Percentiles rank a stretch among this genome's conserved stretches.
phyloP scores from a whole-genome alignment of 1,140 invertebrate species.

The Augochlora pura region DNA sequence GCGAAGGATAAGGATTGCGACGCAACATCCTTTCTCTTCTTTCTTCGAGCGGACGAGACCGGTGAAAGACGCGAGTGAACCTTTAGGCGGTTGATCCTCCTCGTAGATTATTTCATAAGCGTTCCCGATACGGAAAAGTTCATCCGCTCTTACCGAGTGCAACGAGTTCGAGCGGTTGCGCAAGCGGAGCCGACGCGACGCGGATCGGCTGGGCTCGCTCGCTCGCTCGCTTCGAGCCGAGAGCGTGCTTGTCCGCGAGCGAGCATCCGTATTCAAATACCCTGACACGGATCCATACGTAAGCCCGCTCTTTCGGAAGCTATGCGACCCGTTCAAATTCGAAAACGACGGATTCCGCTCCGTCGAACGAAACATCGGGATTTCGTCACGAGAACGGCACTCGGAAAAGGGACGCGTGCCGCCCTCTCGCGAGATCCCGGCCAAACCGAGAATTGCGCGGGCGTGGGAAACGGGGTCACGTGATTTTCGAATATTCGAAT shows the following conservation, averaged over 20 bases:
- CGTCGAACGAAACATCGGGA: no score
- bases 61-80: constrained; percentile 67
- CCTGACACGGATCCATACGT: constrained; percentile 6
- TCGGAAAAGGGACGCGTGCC: background rate
- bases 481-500: no score
- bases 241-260: no score
- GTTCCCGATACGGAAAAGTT: constrained; percentile 76
- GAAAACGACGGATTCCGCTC: background rate
- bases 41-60: constrained; percentile 26
- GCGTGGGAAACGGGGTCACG: no score
- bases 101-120: constrained; percentile 75
- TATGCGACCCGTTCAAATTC: background rate
- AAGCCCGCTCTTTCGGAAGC: background rate
- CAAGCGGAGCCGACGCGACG: constrained; percentile 42
- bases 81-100: constrained; percentile 65
- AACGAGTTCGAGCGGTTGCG: constrained; percentile 57
- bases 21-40: constrained; percentile 59
- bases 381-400: rapidly evolving
- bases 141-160: constrained; percentile 63
- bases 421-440: constrained; percentile 14
- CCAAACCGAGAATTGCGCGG: no score
- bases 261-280: constrained; percentile 20
- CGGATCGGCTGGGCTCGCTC: constrained; percentile 4
- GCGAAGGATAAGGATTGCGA: background rate
- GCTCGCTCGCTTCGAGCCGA: background rate